Percentiles rank a stretch among this genome's conserved stretches.
Evolutionary conservation across 2,797 vertebrate genomes (phyloP).

Genomic region (Glyptemys insculpta): DNA sequence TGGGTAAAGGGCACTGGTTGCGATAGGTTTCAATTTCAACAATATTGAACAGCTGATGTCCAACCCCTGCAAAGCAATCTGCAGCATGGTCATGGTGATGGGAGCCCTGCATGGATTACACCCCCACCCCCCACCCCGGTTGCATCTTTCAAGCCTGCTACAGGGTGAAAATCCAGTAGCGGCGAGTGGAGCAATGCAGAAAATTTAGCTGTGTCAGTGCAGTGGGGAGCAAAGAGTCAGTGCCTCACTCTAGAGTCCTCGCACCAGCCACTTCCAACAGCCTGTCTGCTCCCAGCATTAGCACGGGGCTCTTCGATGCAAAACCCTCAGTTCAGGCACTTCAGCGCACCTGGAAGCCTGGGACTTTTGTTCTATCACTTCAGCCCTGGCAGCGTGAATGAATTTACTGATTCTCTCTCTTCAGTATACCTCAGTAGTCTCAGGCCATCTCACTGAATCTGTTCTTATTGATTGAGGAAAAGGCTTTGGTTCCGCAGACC

Average conservation of each 20-base stretch:
- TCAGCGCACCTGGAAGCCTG: neutral
- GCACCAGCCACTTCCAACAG: neutral
- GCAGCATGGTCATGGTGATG: neutral
- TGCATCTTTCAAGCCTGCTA: neutral
- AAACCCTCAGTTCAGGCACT: neutral
- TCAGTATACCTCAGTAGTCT: conserved; percentile 47
- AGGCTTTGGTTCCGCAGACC: conserved; percentile 83
- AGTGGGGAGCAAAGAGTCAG: neutral
- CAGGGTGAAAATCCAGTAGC: neutral
- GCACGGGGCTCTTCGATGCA: neutral
- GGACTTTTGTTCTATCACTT: neutral
- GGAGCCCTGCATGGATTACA: neutral
- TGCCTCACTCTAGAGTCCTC: conserved; percentile 14
- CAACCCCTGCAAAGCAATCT: neutral
- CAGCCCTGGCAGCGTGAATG: neutral
- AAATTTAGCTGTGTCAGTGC: neutral
- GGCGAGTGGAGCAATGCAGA: rapidly evolving
- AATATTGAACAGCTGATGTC: neutral
- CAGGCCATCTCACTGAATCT: conserved; percentile 71
- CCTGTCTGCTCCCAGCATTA: neutral
- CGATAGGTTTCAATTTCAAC: neutral
- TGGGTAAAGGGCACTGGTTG: neutral
- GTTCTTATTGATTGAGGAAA: conserved; percentile 81
- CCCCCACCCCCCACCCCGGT: rapidly evolving
- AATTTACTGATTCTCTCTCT: conserved; percentile 38